phyloP scores from a whole-genome alignment of 2,113 vertebrate genomes.

The mouse (Mus musculus) region DNA sequence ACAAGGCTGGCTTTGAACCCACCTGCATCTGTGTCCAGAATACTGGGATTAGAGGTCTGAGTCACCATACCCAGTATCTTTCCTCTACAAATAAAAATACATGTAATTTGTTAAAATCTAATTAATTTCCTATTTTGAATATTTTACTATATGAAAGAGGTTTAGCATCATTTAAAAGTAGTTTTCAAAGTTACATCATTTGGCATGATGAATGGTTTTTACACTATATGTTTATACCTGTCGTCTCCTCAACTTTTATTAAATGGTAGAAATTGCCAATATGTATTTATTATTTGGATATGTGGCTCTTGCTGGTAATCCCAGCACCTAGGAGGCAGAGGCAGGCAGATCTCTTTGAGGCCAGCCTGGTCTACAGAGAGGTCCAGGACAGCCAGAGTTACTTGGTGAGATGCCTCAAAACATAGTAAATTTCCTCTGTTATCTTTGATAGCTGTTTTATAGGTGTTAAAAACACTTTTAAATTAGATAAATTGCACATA shows the following conservation, averaged over 20 bases:
- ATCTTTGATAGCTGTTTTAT: neutral
- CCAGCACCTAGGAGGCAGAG: neutral
- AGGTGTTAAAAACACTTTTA: neutral
- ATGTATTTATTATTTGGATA: neutral
- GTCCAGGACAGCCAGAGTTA: neutral
- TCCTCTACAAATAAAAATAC: slow-evolving; percentile 18
- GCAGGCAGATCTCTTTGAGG: neutral
- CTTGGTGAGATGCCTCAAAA: neutral
- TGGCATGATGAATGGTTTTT: neutral
- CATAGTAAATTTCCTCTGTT: neutral
- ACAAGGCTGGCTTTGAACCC: neutral
- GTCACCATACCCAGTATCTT: neutral
- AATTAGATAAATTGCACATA: neutral
- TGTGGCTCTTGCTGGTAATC: neutral
- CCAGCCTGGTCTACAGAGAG: neutral
- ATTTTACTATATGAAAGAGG: slow-evolving; percentile 3
- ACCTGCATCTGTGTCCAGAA: neutral
- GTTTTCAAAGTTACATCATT: slow-evolving; percentile 28
- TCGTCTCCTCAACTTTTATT: neutral
- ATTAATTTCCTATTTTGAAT: slow-evolving; percentile 35
- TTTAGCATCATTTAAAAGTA: neutral
- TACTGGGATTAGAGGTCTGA: neutral
- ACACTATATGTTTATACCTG: neutral
- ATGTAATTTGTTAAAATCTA: neutral
- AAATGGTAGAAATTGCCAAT: neutral